These are phyloP conservation scores for Amblyteles armatorius DNA, from an alignment of 2,888 invertebrate species.

Conservation along the genomic window DNA sequence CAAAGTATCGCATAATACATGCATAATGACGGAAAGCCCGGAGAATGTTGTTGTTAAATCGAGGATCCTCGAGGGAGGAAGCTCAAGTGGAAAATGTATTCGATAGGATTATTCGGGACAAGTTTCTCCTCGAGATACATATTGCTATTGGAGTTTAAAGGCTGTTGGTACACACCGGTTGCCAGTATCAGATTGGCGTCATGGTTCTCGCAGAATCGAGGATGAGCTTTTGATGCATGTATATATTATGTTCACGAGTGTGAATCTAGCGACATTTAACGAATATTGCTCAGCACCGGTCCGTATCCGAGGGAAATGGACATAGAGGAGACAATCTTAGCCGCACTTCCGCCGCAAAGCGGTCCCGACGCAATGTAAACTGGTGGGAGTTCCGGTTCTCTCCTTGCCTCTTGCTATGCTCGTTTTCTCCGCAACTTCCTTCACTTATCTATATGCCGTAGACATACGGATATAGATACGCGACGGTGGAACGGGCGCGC, in stretches of 20 bases:
- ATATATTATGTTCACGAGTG: slow-evolving; percentile 13
- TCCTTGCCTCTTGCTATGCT: slow-evolving; percentile 17
- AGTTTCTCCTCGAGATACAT: neutral
- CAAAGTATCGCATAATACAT: slow-evolving; percentile 1
- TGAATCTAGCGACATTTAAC: slow-evolving; percentile 19
- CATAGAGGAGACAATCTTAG: slow-evolving; percentile 48
- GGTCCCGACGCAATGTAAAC: slow-evolving; percentile 47
- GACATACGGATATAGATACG: slow-evolving; percentile 5
- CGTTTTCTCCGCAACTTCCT: slow-evolving; percentile 2
- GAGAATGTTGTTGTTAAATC: slow-evolving; percentile 19
- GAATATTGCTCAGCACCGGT: slow-evolving; percentile 4
- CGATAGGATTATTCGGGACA: slow-evolving; percentile 7
- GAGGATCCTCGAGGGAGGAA: neutral
- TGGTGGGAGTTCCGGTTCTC: slow-evolving; percentile 31
- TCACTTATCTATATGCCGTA: neutral
- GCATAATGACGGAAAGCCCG: neutral
- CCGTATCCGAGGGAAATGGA: slow-evolving; percentile 2
- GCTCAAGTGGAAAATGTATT: slow-evolving; percentile 11
- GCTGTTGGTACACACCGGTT: slow-evolving; percentile 17
- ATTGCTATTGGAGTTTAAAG: slow-evolving; percentile 26
- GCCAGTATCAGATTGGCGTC: slow-evolving; percentile 16
- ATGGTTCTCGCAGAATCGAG: neutral
- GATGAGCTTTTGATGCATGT: slow-evolving; percentile 9
- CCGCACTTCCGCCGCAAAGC: slow-evolving; percentile 49
- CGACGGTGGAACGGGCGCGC: neutral